Evolutionary conservation across 2,888 invertebrate genomes (phyloP), one percentile per base, ranked within the genome.

Genomic region (Agrypnus murinus): DNA sequence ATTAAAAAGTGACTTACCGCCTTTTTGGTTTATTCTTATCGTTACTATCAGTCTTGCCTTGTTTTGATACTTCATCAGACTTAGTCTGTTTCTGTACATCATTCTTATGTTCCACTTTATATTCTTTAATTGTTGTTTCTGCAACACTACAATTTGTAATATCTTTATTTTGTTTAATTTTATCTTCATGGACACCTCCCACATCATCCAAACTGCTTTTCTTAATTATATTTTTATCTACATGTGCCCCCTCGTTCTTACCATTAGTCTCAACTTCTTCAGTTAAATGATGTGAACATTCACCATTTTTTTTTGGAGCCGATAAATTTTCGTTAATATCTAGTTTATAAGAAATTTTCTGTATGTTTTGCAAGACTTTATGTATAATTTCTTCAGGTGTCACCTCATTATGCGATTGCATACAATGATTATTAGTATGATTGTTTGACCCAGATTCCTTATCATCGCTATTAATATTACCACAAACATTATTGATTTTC

Each of bases 401-500:
- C 6, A 14, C 17, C 17, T 10, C 10, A 4, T 46, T 10, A 46
- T 12, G 2, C 17, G 25, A 5, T 31, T 25, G 7, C 14, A n/a
- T 48, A 9, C 7, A 14, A 7, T 60, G 48, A 19, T 55, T 60
- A 32, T 67, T 66, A n/a, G n/a, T n/a, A n/a, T n/a, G n/a, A n/a
- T n/a, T 25, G 31, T 50, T 60, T 55, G 66, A 63, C 62, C 57
- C 57, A 63, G 31, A 70, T 69, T 63, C 67, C n/a, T 31, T 31
- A 36, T 46, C n/a, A 31, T 60, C 59, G 10, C 10, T 36, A 25
- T 38, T 38, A 5, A 2, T 25, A 5, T 25, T 25, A n/a, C 15
- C 45, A n/a, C n/a, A n/a, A 36, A 43, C 60, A 4, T 46, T 60
- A 58, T 69, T 55, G 64, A 64, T 72, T 69, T 71, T 65, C 25